Conservation (phyloP, 2,797 vertebrate species). For the Hydrolagus colliei region DNA sequence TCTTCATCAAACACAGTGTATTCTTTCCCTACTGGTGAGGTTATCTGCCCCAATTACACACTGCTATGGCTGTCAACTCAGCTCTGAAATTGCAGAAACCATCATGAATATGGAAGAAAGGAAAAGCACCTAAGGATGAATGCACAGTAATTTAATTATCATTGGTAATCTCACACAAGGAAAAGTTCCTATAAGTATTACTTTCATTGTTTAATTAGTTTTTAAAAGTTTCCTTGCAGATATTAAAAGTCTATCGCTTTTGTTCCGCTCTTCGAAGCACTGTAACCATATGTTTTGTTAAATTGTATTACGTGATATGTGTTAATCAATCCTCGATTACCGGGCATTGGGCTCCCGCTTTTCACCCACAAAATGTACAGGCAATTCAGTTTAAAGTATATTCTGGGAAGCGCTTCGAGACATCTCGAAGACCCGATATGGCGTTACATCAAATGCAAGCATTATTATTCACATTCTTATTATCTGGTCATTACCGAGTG, state of each 20-base stretch:
- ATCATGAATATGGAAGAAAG: constrained; percentile 15
- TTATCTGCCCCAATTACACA: constrained; percentile 12
- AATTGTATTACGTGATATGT: neutral
- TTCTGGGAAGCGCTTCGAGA: too few relatives aligned
- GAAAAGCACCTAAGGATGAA: constrained; percentile 7
- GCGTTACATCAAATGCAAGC: too few relatives aligned
- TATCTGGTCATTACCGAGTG: too few relatives aligned
- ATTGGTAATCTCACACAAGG: neutral
- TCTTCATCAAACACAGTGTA: neutral
- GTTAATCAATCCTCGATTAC: too few relatives aligned
- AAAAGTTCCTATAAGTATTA: constrained; percentile 1
- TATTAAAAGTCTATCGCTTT: neutral
- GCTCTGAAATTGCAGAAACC: constrained; percentile 27
- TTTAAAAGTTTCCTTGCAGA: neutral
- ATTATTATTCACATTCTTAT: too few relatives aligned
- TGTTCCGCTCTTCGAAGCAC: neutral
- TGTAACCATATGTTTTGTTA: neutral
- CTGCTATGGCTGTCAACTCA: constrained; percentile 5
- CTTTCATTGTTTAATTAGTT: constrained; percentile 1
- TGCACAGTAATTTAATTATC: neutral
- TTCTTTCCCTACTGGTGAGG: neutral
- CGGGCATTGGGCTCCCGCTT: too few relatives aligned
- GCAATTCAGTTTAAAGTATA: too few relatives aligned
- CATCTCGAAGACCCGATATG: too few relatives aligned
- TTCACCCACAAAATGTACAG: too few relatives aligned